Base-by-base conservation (phyloP, 1,140 invertebrate genomes). In the Pseudomyrmex pallidus region DNA sequence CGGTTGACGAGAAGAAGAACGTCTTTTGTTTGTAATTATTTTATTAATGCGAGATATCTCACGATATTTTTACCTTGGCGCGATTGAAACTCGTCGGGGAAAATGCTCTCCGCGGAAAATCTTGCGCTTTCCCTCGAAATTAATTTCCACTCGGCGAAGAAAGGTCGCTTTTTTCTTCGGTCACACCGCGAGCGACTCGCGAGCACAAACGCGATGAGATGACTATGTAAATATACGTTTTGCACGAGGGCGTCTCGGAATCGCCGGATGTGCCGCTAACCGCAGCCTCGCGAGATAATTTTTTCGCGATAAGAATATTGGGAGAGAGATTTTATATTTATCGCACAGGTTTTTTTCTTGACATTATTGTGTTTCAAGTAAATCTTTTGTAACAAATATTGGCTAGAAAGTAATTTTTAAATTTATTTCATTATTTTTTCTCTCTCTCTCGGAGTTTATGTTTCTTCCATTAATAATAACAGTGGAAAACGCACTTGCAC, bases 101-200 rank as follows among this genome's bases (percentile, higher is more conserved):
- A 59, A 22, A 48, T 54, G 35, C 2, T 25, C 25, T 57, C 56
- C 35, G 15, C 8, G n/a, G 64, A 1, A 72, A 80, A 35, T 8
- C 66, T 48, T 20, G 66, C 46, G 48, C 44, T 50, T 44, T 70
- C 12, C 66, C 15, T 59, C 10, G 56, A 46, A 80, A 72, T 56
- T 80, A 59, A 80, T 70, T 80, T 80, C 22, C 54, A 48, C 20
- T 80, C 66, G 76, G 17, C 52, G 52, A 70, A 72, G 76, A 80
- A 80, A 61, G 52, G 22, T 62, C 20, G 56, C 59, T 86, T 35
- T 35, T 78, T 76, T 56, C 78, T 76, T 56, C 22, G 74, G 76
- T 22, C 59, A 20, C 7, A 15, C 4, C n/a, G 46, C 48, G 48
- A 12, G 20, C 20, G 82, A 15, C 59, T 85, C 12, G 44, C 13